Base-by-base conservation (phyloP, 64 coral and sea anemone genomes). In the Montipora efflorescens region DNA sequence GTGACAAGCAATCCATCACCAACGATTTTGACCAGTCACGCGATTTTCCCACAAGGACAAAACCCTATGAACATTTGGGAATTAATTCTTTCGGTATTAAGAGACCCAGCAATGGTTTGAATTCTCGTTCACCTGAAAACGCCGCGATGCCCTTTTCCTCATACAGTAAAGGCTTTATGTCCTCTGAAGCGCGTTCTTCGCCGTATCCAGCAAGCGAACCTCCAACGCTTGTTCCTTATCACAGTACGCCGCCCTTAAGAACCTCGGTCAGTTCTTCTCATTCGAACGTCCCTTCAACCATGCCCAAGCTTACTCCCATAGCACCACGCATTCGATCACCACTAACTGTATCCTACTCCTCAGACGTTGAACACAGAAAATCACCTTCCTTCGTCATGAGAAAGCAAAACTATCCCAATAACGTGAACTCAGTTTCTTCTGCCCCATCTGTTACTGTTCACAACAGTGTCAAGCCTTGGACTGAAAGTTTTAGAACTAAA, bases 261-360 rank as follows among this genome's bases (percentile, higher is more conserved):
- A 50, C 81, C 0, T 58, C 81, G 13, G 43, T 79, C 8, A 72
- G 47, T 72, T 50, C 64, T 3, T 76, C 80, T 3, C 71, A 81
- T 7, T 87, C 92, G 16, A 74, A 66, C 78, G 77, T 93, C 47
- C 87, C 77, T 67, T 87, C 84, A 13, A 80, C 92, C 3, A 93
- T 93, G 92, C 92, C 92, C 0, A 93, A 93, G 75, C 83, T 93
- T 16, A 93, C 92, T 7, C 92, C 92, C 10, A 93, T 93, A 16
- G 92, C 92, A 5, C 92, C 92, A n/a, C 80, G 92, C 76, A 87
- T 75, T 20, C 73, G 49, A 21, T 89, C 87, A 4, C 82, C 62
- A 1, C n/a, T 86, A 2, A 86, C 82, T 28, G 62, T 72, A 23
- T 47, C 82, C 19, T 71, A 72, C 20, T 72, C 82, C 4, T 48